Evolutionary conservation across 2,797 vertebrate species (phyloP), one percentile per base, ranked within the genome.

Genomic region (Limnodromus scolopaceus): DNA sequence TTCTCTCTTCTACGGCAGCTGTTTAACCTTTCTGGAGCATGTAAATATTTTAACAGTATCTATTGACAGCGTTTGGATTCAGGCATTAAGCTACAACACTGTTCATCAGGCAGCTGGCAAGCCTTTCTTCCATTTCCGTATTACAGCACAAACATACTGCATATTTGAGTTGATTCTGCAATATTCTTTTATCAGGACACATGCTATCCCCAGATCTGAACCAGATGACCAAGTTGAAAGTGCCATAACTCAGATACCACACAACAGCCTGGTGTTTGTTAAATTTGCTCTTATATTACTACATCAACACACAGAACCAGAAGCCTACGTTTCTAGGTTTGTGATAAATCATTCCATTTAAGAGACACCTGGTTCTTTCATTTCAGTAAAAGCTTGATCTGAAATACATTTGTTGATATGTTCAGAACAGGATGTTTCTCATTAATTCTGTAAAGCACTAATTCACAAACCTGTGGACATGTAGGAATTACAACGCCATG

Each of bases 21-120:
- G 36, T 86, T 94, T 69, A 91, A 87, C 80, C 74, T 89, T 94
- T 77, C 83, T 60, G 27, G 88, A 82, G 60, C 32, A 45, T 79
- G 81, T 95, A 94, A 96, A 96, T 95, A 95, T 96, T 97, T 96
- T 77, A 95, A 70, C 66, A 87, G 70, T 39, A 53, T 86, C 91
- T 92, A 58, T 5, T 90, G 85, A 76, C 63, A 93, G 63, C 74
- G 54, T 45, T 90, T 82, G 66, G 70, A 82, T 82, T 82, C 80
- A 41, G 58, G 55, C 77, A 83, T n/a, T 43, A 92, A 79, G 51
- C 58, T 55, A 30, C 89, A 91, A 16, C 10, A 76, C 41, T 49
- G 64, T 28, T 95, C 76, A 70, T 41, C 1, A 4, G 61, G 74
- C 79, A 92, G 76, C 72, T 70, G 84, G 63, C 53, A 91, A 88